Percentiles rank a stretch among this genome's conserved stretches.
phyloP scores from a whole-genome alignment of 64 coral and sea anemone genomes.

The Hydrozoanthus tunicans region DNA sequence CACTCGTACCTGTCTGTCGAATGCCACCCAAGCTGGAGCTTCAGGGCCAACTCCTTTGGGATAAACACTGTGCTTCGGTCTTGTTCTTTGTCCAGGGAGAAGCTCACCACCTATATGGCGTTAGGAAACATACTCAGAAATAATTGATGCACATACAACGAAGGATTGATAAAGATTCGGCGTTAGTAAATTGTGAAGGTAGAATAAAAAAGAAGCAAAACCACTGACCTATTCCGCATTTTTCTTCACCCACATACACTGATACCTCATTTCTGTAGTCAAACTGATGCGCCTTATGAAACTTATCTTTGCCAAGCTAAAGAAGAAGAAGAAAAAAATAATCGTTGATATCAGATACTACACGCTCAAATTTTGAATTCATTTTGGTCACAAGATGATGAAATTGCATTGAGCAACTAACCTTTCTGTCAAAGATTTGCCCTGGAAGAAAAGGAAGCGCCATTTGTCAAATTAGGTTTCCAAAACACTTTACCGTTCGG shows the following conservation, averaged over 20 bases:
- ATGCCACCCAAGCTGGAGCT: constrained; percentile 98
- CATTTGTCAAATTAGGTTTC: constrained; percentile 51
- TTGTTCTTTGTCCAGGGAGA: constrained; percentile 88
- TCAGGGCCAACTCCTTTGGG: constrained; percentile 97
- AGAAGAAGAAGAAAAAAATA: background rate
- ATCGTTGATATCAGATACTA: no score
- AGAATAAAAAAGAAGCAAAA: background rate
- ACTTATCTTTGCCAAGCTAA: constrained; percentile 94
- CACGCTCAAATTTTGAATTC: background rate
- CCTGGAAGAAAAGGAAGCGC: constrained; percentile 98
- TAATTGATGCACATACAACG: background rate
- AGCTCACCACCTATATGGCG: constrained; percentile 72
- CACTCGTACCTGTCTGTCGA: constrained; percentile 84
- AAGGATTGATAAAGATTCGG: no score
- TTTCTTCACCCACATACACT: constrained; percentile 87
- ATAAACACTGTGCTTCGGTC: constrained; percentile 81
- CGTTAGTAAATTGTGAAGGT: no score
- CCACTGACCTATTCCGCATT: constrained; percentile 91
- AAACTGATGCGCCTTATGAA: constrained; percentile 98
- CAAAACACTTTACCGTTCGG: background rate
- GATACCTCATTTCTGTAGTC: constrained; percentile 98
- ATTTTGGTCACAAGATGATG: constrained; percentile 3
- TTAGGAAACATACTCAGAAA: background rate
- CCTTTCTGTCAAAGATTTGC: constrained; percentile 99
- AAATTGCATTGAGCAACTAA: constrained; percentile 1